Evolutionary conservation across 2,797 vertebrate genomes (phyloP).

Genomic region (Eulemur albifrons): DNA sequence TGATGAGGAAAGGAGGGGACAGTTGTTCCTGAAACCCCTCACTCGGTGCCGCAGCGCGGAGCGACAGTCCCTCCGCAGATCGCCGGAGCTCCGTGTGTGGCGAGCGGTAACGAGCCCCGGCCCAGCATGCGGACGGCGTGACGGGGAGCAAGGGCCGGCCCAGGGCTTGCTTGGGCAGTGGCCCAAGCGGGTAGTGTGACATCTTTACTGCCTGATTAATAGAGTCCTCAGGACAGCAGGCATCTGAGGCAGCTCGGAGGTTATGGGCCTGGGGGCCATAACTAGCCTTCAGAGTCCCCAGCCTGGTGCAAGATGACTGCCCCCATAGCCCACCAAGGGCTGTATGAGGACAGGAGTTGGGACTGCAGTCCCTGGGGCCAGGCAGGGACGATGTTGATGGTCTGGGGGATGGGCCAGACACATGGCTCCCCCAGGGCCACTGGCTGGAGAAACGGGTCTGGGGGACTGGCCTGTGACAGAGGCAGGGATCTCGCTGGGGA

Average conservation of each 20-base stretch:
- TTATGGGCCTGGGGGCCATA: conserved; percentile 34
- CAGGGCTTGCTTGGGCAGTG: conserved; percentile 48
- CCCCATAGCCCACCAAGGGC: background rate
- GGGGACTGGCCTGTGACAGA: background rate
- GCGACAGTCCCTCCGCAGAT: background rate
- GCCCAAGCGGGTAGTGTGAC: conserved; percentile 15
- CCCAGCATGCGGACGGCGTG: background rate
- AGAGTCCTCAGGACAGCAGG: background rate
- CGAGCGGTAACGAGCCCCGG: background rate
- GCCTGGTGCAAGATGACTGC: background rate
- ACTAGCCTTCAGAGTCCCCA: background rate
- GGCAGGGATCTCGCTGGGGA: background rate
- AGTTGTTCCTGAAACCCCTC: background rate
- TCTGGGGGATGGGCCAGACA: background rate
- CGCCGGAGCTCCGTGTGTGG: background rate
- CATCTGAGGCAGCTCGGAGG: background rate
- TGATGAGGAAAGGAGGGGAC: background rate
- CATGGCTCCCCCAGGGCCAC: background rate
- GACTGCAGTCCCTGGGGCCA: background rate
- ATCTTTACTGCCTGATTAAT: conserved; percentile 67
- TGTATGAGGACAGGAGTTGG: background rate
- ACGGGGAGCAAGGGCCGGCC: background rate
- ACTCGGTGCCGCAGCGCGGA: background rate
- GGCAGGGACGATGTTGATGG: background rate
- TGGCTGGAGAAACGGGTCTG: background rate